Base-by-base conservation (phyloP, 1,140 invertebrate species). In the Proctacanthus coquilletti region DNA sequence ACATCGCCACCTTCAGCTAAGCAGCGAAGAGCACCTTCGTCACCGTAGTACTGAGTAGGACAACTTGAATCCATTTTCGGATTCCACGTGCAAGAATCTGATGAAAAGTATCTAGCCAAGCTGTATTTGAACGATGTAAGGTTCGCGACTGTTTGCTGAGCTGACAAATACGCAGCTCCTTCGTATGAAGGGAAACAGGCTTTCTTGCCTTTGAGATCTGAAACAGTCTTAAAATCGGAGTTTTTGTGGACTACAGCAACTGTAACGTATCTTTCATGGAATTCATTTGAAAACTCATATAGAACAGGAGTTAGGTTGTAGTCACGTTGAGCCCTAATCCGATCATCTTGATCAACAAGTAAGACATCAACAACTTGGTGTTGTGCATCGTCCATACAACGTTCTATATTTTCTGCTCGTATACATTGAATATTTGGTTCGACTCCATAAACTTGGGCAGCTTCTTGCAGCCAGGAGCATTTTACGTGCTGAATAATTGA, bases 1-100 rank as follows among this genome's bases (percentile, higher is more conserved):
- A 95, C 83, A 53, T 94, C 83, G 18, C 73, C 85, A 15, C 66
- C 66, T 13, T 72, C 75, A n/a, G 75, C 68, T 6, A 96, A 63
- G 53, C 87, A 91, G 43, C 75, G 64, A 36, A 94, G 70, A 3
- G 87, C 80, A 3, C 78, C 69, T 43, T 66, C 54, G 39, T 74
- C 69, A 3, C 66, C 71, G 34, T 55, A 50, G 36, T 69, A 63
- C 17, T 46, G 45, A 10, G 44, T 30, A 2, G 53, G 56, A 4
- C 57, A 63, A 0, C 44, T 34, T 0, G 45, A 46, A 13, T 40
- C 34, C 4, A 34, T 27, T 5, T 61, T 48, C 2, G 68, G 37
- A 18, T 68, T 63, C 21, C 70, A 71, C 4, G 73, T 65, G 39
- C 75, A 80, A 19, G 70, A 69, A 15, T 69, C 53, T 5, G 61